phyloP scores from a whole-genome alignment of 2,113 vertebrate species.

The Scytalopus superciliaris region DNA sequence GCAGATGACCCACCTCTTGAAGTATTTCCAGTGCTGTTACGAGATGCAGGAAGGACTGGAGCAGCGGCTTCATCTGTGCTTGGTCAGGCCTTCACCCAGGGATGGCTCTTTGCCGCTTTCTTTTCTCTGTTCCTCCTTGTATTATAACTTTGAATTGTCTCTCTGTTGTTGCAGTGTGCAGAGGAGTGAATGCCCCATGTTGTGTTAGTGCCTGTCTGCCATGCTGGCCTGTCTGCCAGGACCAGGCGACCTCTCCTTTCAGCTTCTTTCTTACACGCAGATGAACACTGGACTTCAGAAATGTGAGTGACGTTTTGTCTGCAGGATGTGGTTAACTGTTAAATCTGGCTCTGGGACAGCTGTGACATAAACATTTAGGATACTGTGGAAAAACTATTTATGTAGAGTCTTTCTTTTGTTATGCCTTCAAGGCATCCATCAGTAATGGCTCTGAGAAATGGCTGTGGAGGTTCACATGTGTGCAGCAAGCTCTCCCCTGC shows the following conservation, averaged over 20 bases:
- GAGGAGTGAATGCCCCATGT: slow-evolving; percentile 88
- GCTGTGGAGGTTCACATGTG: background rate
- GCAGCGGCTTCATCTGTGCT: background rate
- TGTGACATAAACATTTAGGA: slow-evolving; percentile 27
- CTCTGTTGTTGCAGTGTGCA: slow-evolving; percentile 83
- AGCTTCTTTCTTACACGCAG: slow-evolving; percentile 99
- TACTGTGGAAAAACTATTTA: slow-evolving; percentile 28
- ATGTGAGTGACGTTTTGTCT: slow-evolving; percentile 87
- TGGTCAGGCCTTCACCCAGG: slow-evolving; percentile 48
- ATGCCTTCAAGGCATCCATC: slow-evolving; percentile 33
- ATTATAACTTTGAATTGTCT: slow-evolving; percentile 64
- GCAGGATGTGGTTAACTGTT: slow-evolving; percentile 53
- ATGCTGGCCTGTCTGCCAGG: slow-evolving; percentile 99
- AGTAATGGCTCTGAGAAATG: background rate
- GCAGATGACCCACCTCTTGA: slow-evolving; percentile 22
- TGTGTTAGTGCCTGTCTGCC: slow-evolving; percentile 95
- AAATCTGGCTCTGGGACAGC: slow-evolving; percentile 43
- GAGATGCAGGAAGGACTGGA: background rate
- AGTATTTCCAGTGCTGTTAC: background rate
- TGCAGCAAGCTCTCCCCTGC: background rate
- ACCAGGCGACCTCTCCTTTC: slow-evolving; percentile 97
- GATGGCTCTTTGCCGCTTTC: slow-evolving; percentile 31
- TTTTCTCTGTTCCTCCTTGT: slow-evolving; percentile 54
- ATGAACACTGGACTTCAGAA: slow-evolving; percentile 99
- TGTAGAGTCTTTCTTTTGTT: slow-evolving; percentile 24